Percentiles rank a stretch among this genome's conserved stretches.
Conservation (phyloP, 2,797 vertebrate genomes). For the Tenualosa ilisha region DNA sequence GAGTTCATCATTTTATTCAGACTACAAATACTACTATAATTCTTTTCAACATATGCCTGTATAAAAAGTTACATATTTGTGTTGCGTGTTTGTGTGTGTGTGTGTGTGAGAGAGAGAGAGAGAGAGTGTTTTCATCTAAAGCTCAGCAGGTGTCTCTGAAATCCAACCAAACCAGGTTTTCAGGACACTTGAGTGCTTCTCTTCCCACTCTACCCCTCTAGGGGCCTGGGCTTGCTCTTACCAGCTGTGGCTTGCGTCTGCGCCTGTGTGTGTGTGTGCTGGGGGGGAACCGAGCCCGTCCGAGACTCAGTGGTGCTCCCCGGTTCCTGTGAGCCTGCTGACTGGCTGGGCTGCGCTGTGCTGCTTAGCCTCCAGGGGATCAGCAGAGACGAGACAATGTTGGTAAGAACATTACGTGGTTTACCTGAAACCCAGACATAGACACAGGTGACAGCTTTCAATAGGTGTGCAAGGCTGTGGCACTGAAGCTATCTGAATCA, state of each 20-base stretch:
- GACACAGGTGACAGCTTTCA: neutral
- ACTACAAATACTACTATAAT: neutral
- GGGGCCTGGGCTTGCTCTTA: neutral
- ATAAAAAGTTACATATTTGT: neutral
- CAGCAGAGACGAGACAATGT: conserved; percentile 44
- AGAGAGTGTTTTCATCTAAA: neutral
- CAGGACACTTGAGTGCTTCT: neutral
- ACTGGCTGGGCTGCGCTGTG: neutral
- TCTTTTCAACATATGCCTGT: no score
- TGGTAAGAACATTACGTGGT: conserved; percentile 26
- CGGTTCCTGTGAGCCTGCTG: neutral
- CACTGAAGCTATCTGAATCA: neutral
- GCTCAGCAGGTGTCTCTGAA: conserved; percentile 1
- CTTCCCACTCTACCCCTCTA: neutral
- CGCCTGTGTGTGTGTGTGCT: neutral
- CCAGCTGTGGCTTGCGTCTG: neutral
- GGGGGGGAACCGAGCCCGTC: neutral
- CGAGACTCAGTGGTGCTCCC: neutral
- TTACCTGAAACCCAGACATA: conserved; percentile 25
- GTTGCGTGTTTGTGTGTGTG: neutral
- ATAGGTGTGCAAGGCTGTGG: neutral
- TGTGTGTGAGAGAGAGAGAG: neutral
- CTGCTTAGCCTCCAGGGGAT: conserved; percentile 46
- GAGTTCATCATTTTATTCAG: neutral
- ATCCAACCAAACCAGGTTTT: neutral